phyloP scores from a whole-genome alignment of 2,888 invertebrate genomes.

The Thelaira solivaga region DNA sequence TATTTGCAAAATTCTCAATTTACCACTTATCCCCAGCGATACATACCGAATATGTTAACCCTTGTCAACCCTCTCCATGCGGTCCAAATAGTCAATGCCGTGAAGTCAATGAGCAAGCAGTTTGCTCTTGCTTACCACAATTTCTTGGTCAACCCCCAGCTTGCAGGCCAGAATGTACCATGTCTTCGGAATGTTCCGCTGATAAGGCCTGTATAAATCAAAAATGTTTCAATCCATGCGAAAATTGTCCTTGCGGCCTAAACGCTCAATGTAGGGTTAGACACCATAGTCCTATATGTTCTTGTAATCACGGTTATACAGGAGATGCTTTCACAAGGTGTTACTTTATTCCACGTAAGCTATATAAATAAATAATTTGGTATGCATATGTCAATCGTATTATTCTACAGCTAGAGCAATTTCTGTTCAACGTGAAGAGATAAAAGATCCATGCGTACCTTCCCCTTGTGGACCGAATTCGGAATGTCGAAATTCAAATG shows the following conservation, averaged over 20 bases:
- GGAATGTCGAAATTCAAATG: conserved; percentile 81
- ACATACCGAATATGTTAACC: conserved; percentile 77
- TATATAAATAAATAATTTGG: neutral
- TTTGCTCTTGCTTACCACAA: conserved; percentile 85
- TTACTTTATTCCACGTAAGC: conserved; percentile 78
- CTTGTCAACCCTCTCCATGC: conserved; percentile 85
- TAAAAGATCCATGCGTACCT: conserved; percentile 82
- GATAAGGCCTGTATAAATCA: conserved; percentile 86
- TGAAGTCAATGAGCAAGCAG: conserved; percentile 83
- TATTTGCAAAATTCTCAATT: conserved; percentile 54
- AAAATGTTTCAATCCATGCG: conserved; percentile 88
- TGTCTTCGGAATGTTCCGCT: conserved; percentile 85
- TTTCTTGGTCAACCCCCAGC: conserved; percentile 86
- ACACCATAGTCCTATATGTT: conserved; percentile 88
- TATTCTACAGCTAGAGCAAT: conserved; percentile 67
- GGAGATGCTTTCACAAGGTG: conserved; percentile 87
- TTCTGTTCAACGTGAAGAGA: conserved; percentile 67
- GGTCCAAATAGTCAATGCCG: conserved; percentile 87
- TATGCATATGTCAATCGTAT: neutral
- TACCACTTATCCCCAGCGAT: conserved; percentile 66
- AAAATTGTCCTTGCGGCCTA: conserved; percentile 80
- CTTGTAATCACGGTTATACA: conserved; percentile 83
- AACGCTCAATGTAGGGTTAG: conserved; percentile 86
- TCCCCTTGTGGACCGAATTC: conserved; percentile 84
- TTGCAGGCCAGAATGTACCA: conserved; percentile 87